Evolutionary conservation across 2,888 invertebrate species (phyloP), one percentile per base, ranked within the genome.

Genomic region (Hecatera dysodea): DNA sequence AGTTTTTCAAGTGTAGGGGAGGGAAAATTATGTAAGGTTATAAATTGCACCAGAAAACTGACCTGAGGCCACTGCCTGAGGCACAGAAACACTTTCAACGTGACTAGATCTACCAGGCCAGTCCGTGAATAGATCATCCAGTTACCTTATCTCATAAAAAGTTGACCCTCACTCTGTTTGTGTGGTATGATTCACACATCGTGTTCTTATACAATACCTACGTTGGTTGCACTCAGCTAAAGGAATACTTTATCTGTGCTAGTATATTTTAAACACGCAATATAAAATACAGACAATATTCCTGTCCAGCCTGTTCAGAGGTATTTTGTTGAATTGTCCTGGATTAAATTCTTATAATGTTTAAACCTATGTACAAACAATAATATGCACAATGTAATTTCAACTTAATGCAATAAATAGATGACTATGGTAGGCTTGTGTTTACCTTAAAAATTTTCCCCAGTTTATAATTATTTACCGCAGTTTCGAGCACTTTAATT

Each of bases 401-500:
- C 15, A 1, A 59, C n/a, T 42, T 24, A 9, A 42, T 27, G 1
- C 50, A n/a, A 50, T 5, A 50, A 19, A 15, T 72, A 46, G 12
- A 48, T 36, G 11, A 36, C 67, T 36, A 27, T 52, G 11, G 8
- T 19, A 27, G 22, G 19, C 33, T n/a, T 1, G 24, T 27, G n/a
- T 36, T 73, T 17, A 29, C 29, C 5, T 57, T 9, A 39, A 36
- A 12, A 27, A 36, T 71, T 75, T n/a, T 67, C 17, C 75, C 15
- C 15, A 11, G 39, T n/a, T 1, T 33, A 3, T 9, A 75, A 55
- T 39, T 12, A 55, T 19, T 39, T 52, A 36, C 33, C 8, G 5
- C 5, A n/a, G 27, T 44, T 44, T 44, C 24, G 11, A 4, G 7
- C 8, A 7, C 12, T 6, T 63, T 22, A 22, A 22, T 24, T 42